A percentile compares a stretch with the other conserved stretches of the same genome.
phyloP scores from a whole-genome alignment of 2,797 vertebrate genomes.

The Antrozous pallidus region DNA sequence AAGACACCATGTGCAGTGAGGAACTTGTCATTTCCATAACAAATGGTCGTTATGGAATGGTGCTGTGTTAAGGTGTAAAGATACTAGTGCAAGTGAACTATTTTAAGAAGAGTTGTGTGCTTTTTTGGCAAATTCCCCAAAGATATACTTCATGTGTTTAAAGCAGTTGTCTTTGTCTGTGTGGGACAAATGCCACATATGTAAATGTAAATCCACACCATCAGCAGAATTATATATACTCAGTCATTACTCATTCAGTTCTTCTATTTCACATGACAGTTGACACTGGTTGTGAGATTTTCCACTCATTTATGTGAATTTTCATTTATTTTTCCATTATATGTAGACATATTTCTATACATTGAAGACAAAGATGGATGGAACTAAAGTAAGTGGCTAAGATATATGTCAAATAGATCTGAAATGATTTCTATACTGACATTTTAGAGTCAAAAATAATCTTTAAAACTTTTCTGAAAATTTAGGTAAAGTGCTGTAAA shows the following conservation, averaged over 20 bases:
- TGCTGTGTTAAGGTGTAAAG: not conserved
- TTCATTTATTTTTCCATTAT: constrained; percentile 67
- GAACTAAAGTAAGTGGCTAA: constrained; percentile 52
- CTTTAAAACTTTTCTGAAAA: constrained; percentile 32
- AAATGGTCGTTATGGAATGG: not conserved
- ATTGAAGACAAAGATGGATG: constrained; percentile 67
- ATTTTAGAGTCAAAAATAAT: constrained; percentile 50
- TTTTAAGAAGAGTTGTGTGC: constrained; percentile 48
- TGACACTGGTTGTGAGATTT: constrained; percentile 68
- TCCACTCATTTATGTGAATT: constrained; percentile 73
- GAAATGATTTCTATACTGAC: constrained; percentile 47
- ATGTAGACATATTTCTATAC: constrained; percentile 59
- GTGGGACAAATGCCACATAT: constrained; percentile 66
- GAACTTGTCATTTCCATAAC: not conserved
- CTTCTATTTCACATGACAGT: constrained; percentile 68
- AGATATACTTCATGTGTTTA: constrained; percentile 45
- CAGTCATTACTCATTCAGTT: constrained; percentile 62
- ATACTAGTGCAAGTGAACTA: constrained; percentile 22
- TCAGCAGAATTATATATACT: constrained; percentile 72
- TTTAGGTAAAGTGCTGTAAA: not conserved
- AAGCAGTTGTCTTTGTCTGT: constrained; percentile 62
- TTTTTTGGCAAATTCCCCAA: constrained; percentile 19
- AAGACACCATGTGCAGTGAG: not conserved
- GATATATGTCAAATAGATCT: constrained; percentile 52
- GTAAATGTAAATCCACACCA: constrained; percentile 51